Conservation (phyloP, 2,888 invertebrate species). For the Pristionchus japonicus region DNA sequence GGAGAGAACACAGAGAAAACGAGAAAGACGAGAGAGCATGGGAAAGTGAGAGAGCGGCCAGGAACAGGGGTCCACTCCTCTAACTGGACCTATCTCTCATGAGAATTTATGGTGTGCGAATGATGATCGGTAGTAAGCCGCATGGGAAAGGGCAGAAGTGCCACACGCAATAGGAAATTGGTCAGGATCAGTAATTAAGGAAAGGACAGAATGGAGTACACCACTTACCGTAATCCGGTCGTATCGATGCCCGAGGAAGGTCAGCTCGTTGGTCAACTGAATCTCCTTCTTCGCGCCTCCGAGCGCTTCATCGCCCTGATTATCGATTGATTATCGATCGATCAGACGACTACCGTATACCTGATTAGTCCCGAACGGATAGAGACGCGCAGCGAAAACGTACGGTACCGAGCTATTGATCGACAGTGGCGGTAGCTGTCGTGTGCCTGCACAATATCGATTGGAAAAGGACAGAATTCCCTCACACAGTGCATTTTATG, state of each 20-base stretch:
- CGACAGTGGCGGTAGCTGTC: conserved; percentile 1
- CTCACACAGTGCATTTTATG: background rate
- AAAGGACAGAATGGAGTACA: background rate
- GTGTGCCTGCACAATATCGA: background rate
- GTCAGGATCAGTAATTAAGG: background rate
- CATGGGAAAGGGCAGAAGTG: background rate
- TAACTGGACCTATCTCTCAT: conserved; percentile 22
- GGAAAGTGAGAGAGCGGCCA: background rate
- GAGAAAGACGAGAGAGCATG: background rate
- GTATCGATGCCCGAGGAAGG: conserved; percentile 33
- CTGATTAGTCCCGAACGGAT: conserved; percentile 67
- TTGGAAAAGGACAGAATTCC: background rate
- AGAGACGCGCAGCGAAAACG: conserved; percentile 74
- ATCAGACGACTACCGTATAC: conserved; percentile 8
- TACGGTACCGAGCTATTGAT: conserved; percentile 74
- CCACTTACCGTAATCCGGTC: conserved; percentile 34
- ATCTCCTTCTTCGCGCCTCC: conserved; percentile 1
- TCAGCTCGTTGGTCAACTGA: background rate
- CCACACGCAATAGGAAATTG: background rate
- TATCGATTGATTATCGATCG: background rate
- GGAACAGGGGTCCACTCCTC: background rate
- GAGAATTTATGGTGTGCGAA: conserved; percentile 22
- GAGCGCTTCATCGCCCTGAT: conserved; percentile 19
- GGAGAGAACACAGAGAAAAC: background rate
- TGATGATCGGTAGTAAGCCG: background rate